A percentile compares a stretch with the other conserved stretches of the same genome.
These are phyloP conservation scores for Nasonovia ribisnigri DNA, from an alignment of 2,888 invertebrate genomes.

Conservation along the genomic window DNA sequence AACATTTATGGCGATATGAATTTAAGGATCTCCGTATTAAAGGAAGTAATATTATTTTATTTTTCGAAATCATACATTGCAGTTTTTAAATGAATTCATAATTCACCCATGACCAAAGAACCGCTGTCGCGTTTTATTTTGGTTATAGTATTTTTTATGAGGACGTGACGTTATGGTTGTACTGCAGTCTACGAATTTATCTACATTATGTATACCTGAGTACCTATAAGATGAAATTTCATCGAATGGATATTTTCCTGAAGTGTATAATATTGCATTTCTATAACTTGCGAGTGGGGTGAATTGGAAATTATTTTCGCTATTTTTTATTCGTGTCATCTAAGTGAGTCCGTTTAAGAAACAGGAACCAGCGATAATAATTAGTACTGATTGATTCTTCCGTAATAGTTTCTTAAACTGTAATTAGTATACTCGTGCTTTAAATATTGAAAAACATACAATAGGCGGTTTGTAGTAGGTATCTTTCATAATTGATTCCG, in stretches of 20 bases:
- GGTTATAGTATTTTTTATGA: background rate
- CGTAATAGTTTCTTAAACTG: background rate
- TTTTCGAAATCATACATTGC: background rate
- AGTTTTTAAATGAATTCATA: background rate
- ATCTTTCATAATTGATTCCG: background rate
- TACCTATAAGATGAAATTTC: background rate
- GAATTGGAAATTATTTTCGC: background rate
- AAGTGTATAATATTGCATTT: background rate
- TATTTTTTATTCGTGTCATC: background rate
- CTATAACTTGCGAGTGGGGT: background rate
- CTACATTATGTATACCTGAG: background rate
- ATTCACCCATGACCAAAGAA: background rate
- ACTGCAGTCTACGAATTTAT: background rate
- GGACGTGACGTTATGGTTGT: background rate
- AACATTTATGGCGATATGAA: background rate
- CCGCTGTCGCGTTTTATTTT: background rate
- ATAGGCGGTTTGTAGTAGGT: background rate
- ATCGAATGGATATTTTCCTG: background rate
- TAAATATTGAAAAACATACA: background rate
- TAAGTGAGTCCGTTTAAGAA: background rate
- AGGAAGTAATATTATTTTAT: background rate
- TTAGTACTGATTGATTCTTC: background rate
- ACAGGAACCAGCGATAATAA: background rate
- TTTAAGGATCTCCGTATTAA: background rate
- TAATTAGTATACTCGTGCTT: background rate